Evolutionary conservation across 1,140 invertebrate genomes (phyloP).

Genomic region (Ostrea denselamellosa): DNA sequence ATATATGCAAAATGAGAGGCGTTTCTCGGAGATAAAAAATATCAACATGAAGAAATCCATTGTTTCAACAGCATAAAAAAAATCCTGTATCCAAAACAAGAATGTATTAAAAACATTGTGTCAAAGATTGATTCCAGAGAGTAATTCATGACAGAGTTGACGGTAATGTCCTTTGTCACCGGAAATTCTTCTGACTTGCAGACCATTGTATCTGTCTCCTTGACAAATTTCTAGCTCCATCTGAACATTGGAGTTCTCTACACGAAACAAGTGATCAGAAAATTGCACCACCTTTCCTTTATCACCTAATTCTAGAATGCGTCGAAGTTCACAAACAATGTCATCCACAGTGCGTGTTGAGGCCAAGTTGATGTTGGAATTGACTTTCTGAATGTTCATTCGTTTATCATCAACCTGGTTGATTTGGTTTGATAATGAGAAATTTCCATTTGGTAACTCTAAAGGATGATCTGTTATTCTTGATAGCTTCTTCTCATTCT

Average conservation of each 20-base stretch:
- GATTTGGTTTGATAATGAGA: constrained; percentile 22
- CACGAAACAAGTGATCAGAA: constrained; percentile 78
- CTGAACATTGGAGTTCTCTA: constrained; percentile 91
- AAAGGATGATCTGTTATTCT: background rate
- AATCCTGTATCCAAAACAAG: too few species aligned
- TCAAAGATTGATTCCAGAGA: constrained; percentile 86
- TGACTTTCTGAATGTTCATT: constrained; percentile 48
- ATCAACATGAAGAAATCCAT: too few species aligned
- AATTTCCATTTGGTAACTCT: constrained; percentile 5
- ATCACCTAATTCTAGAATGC: constrained; percentile 85
- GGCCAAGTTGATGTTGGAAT: constrained; percentile 64
- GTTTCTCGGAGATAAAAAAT: too few species aligned
- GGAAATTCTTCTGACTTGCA: constrained; percentile 93
- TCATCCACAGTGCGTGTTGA: constrained; percentile 78
- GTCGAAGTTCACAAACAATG: constrained; percentile 90
- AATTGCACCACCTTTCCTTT: constrained; percentile 77
- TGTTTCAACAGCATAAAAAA: too few species aligned
- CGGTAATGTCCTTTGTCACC: constrained; percentile 94
- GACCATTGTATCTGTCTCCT: constrained; percentile 83
- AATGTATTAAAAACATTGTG: background rate
- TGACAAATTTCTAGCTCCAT: constrained; percentile 90
- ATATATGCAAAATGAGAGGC: too few species aligned
- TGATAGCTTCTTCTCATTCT: constrained; percentile 25
- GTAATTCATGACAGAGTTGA: constrained; percentile 92
- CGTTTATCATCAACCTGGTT: background rate